Evolutionary conservation across 2,888 invertebrate species (phyloP), one percentile per base, ranked within the genome.

Genomic region (Eugnorisma glareosa): DNA sequence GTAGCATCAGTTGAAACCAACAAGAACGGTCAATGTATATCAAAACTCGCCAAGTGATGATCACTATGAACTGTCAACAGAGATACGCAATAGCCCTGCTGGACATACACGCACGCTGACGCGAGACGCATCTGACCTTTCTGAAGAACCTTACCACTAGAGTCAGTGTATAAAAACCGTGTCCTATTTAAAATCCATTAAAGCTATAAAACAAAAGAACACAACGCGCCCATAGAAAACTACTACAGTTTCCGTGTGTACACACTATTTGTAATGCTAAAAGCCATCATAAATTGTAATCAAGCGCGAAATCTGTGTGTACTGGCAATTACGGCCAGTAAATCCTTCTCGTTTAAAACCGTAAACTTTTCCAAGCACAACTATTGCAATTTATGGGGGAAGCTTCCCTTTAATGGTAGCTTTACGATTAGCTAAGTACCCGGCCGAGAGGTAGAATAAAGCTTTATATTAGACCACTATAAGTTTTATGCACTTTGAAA

Each of bases 381-480:
- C 81, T 77, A 83, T 79, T 40, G 54, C 61, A 79, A 86, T 90
- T 89, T 87, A 90, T 88, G 68, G 81, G 48, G 66, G 77, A 81
- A 66, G 87, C 81, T 86, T 82, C 70, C 67, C 69, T 77, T 86
- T 89, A 86, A 87, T 83, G 81, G 82, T 63, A 69, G 59, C 67
- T 88, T 89, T 89, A 89, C 85, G 81, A 82, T 77, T 67, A 63
- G 67, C 74, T 76, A 73, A 82, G 76, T 85, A 83, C 83, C 73
- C 72, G 74, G 77, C 40, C 72, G 77, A 73, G 75, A 81, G 76
- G 74, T 79, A 78, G 71, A 79, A 82, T 77, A 81, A 83, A 67
- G 40, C 21, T 40, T 71, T 75, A 70, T 74, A 67, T 11, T 54
- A 35, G 15, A 15, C 35, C 24, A 11, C 37, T 37, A 45, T 21